Conservation (phyloP, 2,113 vertebrate species). For the Stomatorhinus ivindoensis region DNA sequence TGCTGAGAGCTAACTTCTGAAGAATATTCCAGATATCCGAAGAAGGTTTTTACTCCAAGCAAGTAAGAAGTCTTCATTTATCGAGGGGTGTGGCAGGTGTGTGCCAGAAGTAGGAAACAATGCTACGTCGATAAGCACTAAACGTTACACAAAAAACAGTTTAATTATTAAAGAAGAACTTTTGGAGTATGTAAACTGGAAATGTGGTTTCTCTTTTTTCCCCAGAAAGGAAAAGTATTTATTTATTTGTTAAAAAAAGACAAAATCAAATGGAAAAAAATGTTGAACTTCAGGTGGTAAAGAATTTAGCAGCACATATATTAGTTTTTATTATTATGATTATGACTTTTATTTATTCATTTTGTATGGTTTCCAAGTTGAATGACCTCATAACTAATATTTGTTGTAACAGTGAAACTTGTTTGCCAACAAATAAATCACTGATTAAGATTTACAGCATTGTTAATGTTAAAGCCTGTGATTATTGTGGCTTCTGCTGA, state of each 20-base stretch:
- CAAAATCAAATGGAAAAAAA: slow-evolving; percentile 50
- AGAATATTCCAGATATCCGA: slow-evolving; percentile 7
- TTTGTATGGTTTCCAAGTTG: slow-evolving; percentile 77
- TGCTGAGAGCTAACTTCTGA: slow-evolving; percentile 22
- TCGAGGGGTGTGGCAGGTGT: slow-evolving; percentile 49
- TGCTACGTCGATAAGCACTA: slow-evolving; percentile 50
- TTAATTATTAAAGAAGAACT: slow-evolving; percentile 58
- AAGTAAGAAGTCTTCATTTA: slow-evolving; percentile 43
- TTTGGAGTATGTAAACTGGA: slow-evolving; percentile 66
- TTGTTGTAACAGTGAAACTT: slow-evolving; percentile 96
- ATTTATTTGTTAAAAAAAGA: slow-evolving; percentile 63
- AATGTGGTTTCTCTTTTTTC: slow-evolving; percentile 55
- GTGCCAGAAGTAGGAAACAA: slow-evolving; percentile 57
- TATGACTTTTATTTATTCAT: slow-evolving; percentile 82
- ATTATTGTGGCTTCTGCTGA: slow-evolving; percentile 37
- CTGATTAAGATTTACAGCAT: slow-evolving; percentile 77
- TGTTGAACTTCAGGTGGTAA: slow-evolving; percentile 63
- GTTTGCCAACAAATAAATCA: slow-evolving; percentile 96
- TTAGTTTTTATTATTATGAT: slow-evolving; percentile 54
- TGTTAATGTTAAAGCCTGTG: slow-evolving; percentile 39
- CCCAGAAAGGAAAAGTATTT: slow-evolving; percentile 67
- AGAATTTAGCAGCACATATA: slow-evolving; percentile 66
- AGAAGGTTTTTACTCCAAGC: slow-evolving; percentile 39
- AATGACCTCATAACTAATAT: slow-evolving; percentile 90
- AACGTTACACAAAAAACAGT: slow-evolving; percentile 54